These are phyloP conservation scores for Uropsilus gracilis DNA, from an alignment of 2,113 vertebrate species.

Conservation along the genomic window DNA sequence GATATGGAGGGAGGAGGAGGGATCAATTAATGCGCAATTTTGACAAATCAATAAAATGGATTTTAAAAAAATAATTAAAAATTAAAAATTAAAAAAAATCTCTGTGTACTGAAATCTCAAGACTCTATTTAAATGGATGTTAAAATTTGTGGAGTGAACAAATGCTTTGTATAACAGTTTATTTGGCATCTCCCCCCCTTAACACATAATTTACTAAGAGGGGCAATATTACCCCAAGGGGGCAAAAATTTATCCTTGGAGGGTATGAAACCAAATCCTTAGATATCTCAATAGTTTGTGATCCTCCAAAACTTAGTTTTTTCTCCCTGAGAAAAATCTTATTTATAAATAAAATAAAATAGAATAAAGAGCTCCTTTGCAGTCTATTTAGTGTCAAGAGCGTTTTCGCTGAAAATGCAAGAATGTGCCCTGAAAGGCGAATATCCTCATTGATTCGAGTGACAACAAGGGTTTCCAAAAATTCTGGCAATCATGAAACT, in stretches of 20 bases:
- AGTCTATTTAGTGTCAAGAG: too few species aligned
- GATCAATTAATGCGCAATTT: too few species aligned
- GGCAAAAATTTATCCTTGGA: not conserved
- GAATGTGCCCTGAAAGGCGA: too few species aligned
- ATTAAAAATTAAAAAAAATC: not conserved
- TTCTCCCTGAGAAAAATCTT: not conserved
- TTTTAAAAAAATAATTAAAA: not conserved
- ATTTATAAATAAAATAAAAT: not conserved
- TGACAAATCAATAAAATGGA: too few species aligned
- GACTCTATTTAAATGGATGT: not conserved
- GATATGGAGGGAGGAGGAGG: too few species aligned
- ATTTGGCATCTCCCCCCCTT: not conserved
- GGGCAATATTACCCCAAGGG: not conserved
- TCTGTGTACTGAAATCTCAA: not conserved
- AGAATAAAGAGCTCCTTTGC: too few species aligned
- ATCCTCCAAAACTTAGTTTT: not conserved
- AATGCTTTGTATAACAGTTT: not conserved
- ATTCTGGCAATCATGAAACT: too few species aligned
- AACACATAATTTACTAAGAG: not conserved
- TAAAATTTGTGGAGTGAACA: not conserved
- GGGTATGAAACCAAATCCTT: not conserved
- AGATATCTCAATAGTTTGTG: not conserved
- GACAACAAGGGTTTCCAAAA: too few species aligned
- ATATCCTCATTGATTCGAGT: too few species aligned
- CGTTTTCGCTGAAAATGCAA: too few species aligned